phyloP scores from a whole-genome alignment of 2,113 vertebrate genomes.

The Cheilinus undulatus region DNA sequence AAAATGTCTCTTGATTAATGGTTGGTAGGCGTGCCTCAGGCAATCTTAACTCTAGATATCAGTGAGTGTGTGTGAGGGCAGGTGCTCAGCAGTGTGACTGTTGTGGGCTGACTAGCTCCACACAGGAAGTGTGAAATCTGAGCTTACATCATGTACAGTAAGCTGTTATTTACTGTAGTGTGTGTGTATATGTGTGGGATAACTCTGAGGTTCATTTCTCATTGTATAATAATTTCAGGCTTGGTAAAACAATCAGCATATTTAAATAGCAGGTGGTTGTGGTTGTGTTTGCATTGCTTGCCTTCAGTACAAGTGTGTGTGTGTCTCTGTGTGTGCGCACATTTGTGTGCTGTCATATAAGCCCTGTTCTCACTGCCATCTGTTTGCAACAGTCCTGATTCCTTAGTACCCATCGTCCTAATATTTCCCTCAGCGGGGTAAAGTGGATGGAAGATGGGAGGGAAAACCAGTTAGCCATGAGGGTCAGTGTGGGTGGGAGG shows the following conservation, averaged over 20 bases:
- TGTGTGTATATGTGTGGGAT: not conserved
- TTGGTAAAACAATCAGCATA: slow-evolving; percentile 35
- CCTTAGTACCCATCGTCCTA: slow-evolving; percentile 31
- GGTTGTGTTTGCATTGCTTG: slow-evolving; percentile 24
- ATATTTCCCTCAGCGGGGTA: slow-evolving; percentile 10
- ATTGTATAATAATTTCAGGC: slow-evolving; percentile 38
- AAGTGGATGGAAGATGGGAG: not conserved
- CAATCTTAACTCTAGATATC: slow-evolving; percentile 17
- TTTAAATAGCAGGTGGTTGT: slow-evolving; percentile 64
- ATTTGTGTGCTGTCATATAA: slow-evolving; percentile 44
- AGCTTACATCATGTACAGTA: slow-evolving; percentile 55
- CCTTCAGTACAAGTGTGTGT: slow-evolving; percentile 12
- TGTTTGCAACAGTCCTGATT: slow-evolving; percentile 66
- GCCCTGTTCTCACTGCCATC: slow-evolving; percentile 68
- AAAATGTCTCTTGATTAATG: slow-evolving; percentile 21
- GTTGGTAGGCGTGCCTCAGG: slow-evolving; percentile 35
- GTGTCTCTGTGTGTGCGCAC: slow-evolving; percentile 6
- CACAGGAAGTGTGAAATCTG: slow-evolving; percentile 49
- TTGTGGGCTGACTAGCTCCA: slow-evolving; percentile 43
- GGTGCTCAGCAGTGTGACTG: slow-evolving; percentile 46
- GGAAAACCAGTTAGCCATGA: not conserved
- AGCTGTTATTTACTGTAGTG: slow-evolving; percentile 33
- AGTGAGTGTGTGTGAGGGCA: slow-evolving; percentile 30
- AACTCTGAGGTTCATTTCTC: slow-evolving; percentile 28
- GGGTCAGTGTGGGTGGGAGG: not conserved